Base-by-base conservation (phyloP, 2,888 invertebrate genomes). In the Apocheima hispidaria region DNA sequence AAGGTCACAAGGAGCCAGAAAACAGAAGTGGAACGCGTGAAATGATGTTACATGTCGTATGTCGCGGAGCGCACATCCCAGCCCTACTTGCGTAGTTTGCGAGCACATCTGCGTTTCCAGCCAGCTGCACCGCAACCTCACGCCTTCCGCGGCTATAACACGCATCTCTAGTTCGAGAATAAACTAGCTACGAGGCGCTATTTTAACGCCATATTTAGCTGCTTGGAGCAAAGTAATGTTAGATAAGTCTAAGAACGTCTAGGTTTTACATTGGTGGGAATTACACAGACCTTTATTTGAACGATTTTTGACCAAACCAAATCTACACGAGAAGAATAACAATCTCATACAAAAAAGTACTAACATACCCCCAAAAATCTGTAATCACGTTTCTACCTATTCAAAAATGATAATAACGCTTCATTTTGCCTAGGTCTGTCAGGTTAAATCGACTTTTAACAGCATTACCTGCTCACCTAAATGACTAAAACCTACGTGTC, bases 51-150 rank as follows among this genome's bases (percentile, higher is more conserved):
- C 10, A 18, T 14, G 44, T 16, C 44, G 63, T 58, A 28, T 66
- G 55, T 21, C 21, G 12, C 4, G 6, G 21, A 21, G 41, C 21
- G 12, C 6, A 21, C 21, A 41, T 21, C n/a, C 21, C n/a, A 21
- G 41, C 21, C 18, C 20, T 20, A 21, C 18, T 4, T 36, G 7
- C 60, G 50, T 50, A n/a, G 33, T 16, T 3, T 7, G 30, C 6
- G 33, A 20, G 43, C 63, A 56, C 57, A 55, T 56, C 60, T 59
- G 66, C 41, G 52, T 62, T 64, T 64, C 64, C 59, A 36, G 48
- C 49, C 61, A 28, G 56, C 44, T 60, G 64, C 66, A 57, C 40
- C 38, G 38, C 35, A 40, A 36, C 28, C 40, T 52, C 36, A 46
- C 38, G 46, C 35, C 38, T 35, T 28, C 36, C 35, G 52, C 26